Percentiles rank a stretch among this genome's conserved stretches.
These are phyloP conservation scores for Marronus borbonicus DNA, from an alignment of 2,888 invertebrate species.

Conservation along the genomic window DNA sequence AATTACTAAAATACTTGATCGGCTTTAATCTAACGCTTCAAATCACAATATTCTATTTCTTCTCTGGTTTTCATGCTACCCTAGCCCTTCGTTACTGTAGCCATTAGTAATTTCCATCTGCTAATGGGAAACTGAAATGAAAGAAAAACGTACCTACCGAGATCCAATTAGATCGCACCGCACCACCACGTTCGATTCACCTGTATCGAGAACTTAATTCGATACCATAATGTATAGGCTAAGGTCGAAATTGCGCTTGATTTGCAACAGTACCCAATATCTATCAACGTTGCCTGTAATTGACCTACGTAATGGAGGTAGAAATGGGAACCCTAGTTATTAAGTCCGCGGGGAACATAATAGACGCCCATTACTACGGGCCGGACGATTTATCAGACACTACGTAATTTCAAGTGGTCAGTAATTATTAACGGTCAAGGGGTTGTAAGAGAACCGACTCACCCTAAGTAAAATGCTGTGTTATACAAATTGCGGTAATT, in stretches of 20 bases:
- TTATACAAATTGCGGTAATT: slow-evolving; percentile 15
- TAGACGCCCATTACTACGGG: slow-evolving; percentile 37
- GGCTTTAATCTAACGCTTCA: too few relatives aligned
- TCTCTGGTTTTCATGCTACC: too few relatives aligned
- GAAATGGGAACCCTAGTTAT: slow-evolving; percentile 30
- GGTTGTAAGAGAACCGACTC: slow-evolving; percentile 6
- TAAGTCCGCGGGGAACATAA: slow-evolving; percentile 43
- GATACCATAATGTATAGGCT: slow-evolving; percentile 11
- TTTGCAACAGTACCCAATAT: slow-evolving; percentile 35
- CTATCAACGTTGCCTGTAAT: slow-evolving; percentile 45
- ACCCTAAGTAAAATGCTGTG: slow-evolving; percentile 18
- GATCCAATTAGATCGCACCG: too few relatives aligned
- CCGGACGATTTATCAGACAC: slow-evolving; percentile 38
- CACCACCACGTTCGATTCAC: too few relatives aligned
- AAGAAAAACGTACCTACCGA: too few relatives aligned
- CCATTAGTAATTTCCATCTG: too few relatives aligned
- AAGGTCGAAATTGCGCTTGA: slow-evolving; percentile 18
- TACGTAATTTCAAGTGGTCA: slow-evolving; percentile 43
- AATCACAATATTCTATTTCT: too few relatives aligned
- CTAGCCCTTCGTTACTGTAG: too few relatives aligned
- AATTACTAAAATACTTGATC: too few relatives aligned
- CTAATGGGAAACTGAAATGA: too few relatives aligned
- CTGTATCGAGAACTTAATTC: slow-evolving; percentile 5
- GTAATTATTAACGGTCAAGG: slow-evolving; percentile 33
- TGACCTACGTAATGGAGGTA: slow-evolving; percentile 41